Evolutionary conservation across 2,888 invertebrate genomes (phyloP).

Genomic region (Idaea dimidiata): DNA sequence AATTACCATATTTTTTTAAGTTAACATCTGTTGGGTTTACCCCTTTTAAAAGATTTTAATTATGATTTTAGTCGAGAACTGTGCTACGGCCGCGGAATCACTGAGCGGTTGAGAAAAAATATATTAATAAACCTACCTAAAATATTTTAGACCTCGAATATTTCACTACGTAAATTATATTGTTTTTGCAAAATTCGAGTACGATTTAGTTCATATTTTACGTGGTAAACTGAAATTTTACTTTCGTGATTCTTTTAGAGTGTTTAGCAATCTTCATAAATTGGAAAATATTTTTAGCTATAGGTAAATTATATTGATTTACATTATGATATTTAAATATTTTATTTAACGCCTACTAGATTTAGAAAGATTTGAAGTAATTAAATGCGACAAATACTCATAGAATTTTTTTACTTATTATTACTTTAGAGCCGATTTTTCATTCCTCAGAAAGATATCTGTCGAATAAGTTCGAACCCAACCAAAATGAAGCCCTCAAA

Average conservation of each 20-base stretch:
- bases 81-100: conserved; percentile 15
- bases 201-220: not conserved
- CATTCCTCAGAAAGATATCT: no score
- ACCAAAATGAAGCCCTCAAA: no score
- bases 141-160: conserved; percentile 8
- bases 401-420: no score
- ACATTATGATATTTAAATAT: no score
- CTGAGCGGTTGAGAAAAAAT: conserved; percentile 8
- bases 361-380: no score
- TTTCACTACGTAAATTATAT: conserved; percentile 4
- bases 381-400: no score
- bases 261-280: not conserved
- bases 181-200: not conserved
- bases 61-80: conserved; percentile 37
- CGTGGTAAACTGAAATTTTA: not conserved
- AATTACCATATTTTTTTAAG: conserved; percentile 64
- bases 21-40: conserved; percentile 56
- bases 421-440: no score
- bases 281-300: not conserved
- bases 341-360: no score
- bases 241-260: not conserved
- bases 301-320: not conserved
- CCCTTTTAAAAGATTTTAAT: conserved; percentile 50
- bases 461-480: no score
- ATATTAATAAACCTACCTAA: conserved; percentile 2